Percentiles rank a stretch among this genome's conserved stretches.
phyloP scores from a whole-genome alignment of 2,888 invertebrate species.

The Dioctria rufipes region DNA sequence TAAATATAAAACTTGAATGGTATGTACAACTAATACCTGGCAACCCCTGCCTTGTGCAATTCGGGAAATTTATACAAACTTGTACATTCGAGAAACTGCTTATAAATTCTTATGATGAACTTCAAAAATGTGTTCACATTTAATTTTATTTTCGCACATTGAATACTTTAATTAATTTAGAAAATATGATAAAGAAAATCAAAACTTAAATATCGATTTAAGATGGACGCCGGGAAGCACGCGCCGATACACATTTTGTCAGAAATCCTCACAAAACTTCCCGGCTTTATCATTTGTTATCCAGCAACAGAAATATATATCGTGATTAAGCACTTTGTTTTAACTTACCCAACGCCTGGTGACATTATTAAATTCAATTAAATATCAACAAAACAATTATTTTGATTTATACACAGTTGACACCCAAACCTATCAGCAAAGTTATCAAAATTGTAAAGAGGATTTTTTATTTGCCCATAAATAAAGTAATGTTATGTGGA shows the following conservation, averaged over 20 bases:
- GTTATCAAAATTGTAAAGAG: conserved; percentile 8
- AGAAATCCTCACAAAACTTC: conserved; percentile 1
- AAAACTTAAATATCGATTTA: conserved; percentile 48
- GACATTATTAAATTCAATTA: conserved; percentile 44
- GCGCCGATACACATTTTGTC: conserved; percentile 56
- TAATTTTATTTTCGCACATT: no score
- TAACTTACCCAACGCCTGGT: conserved; percentile 57
- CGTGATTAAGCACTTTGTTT: not conserved
- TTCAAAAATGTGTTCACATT: no score
- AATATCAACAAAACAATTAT: conserved; percentile 1
- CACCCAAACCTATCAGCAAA: conserved; percentile 38
- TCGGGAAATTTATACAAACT: no score
- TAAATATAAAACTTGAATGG: no score
- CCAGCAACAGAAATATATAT: not conserved
- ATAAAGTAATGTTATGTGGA: no score
- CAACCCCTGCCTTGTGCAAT: no score
- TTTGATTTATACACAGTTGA: conserved; percentile 25
- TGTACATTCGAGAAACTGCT: no score
- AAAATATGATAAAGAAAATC: not conserved
- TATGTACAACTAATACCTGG: no score
- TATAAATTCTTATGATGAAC: no score
- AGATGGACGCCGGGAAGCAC: conserved; percentile 64
- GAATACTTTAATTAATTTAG: no score
- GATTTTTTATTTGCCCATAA: no score
- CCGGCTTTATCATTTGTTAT: not conserved